These are phyloP conservation scores for Melanchra persicariae DNA, from an alignment of 2,888 invertebrate species.

Conservation along the genomic window DNA sequence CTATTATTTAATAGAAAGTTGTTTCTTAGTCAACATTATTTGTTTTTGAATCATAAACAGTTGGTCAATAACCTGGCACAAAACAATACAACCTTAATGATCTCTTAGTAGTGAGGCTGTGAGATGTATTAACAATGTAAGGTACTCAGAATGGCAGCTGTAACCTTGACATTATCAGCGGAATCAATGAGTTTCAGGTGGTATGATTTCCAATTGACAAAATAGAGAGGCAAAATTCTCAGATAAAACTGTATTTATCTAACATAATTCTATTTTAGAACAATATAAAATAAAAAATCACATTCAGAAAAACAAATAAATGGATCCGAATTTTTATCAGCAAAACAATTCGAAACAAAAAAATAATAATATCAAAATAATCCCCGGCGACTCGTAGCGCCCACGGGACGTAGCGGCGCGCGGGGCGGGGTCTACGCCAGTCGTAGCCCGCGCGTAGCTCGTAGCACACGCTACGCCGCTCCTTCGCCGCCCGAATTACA, in stretches of 20 bases:
- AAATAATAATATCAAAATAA: constrained; percentile 64
- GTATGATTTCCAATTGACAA: constrained; percentile 8
- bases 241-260: constrained; percentile 1
- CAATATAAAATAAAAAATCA: constrained; percentile 37
- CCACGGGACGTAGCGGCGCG: constrained; percentile 72
- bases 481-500: constrained; percentile 53
- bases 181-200: background rate
- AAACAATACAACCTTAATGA: constrained; percentile 12
- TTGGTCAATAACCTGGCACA: constrained; percentile 23
- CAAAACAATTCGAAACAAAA: constrained; percentile 68
- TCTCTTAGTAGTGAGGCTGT: background rate
- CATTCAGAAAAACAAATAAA: constrained; percentile 47
- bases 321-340: constrained; percentile 49
- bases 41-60: constrained; percentile 3
- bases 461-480: constrained; percentile 84
- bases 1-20: background rate
- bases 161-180: constrained; percentile 15
- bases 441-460: constrained; percentile 85
- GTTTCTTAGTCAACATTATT: background rate
- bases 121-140: background rate
- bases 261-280: constrained; percentile 32
- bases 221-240: constrained; percentile 3
- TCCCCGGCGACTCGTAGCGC: constrained; percentile 71
- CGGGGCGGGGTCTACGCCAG: constrained; percentile 86
- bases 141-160: background rate